Evolutionary conservation across 2,888 invertebrate genomes (phyloP).

Genomic region (Mimachlamys varia): DNA sequence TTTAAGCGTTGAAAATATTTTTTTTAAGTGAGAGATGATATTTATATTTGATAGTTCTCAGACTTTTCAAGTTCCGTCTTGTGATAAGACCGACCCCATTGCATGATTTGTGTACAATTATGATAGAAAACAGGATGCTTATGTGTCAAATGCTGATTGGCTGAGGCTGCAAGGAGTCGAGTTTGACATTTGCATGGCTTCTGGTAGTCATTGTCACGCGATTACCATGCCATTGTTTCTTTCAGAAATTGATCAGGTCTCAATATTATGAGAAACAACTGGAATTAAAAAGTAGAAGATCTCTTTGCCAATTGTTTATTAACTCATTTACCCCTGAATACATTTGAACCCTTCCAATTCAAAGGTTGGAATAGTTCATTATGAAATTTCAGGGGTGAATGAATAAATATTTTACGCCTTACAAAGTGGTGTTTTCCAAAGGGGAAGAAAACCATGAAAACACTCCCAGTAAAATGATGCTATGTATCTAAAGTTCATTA

Average conservation of each 20-base stretch:
- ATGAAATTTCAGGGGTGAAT: too few species aligned
- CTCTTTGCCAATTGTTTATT: too few species aligned
- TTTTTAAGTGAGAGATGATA: too few species aligned
- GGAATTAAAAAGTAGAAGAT: too few species aligned
- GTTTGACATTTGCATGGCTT: neutral
- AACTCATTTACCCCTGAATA: too few species aligned
- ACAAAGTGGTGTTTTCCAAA: too few species aligned
- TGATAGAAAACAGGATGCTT: neutral
- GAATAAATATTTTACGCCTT: too few species aligned
- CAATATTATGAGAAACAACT: neutral
- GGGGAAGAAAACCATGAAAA: too few species aligned
- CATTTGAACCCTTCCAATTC: too few species aligned
- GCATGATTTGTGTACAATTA: neutral
- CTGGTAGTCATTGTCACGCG: neutral
- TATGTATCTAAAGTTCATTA: too few species aligned
- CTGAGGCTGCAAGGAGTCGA: neutral
- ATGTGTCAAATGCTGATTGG: neutral
- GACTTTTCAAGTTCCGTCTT: neutral
- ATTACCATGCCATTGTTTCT: neutral
- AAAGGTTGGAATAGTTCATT: too few species aligned
- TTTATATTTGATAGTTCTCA: neutral
- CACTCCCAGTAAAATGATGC: too few species aligned
- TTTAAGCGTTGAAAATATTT: neutral
- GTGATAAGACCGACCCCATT: neutral
- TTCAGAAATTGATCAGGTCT: neutral